Percentiles rank a stretch among this genome's conserved stretches.
Evolutionary conservation across 2,797 vertebrate genomes (phyloP).

Genomic region (Thunnus albacares): DNA sequence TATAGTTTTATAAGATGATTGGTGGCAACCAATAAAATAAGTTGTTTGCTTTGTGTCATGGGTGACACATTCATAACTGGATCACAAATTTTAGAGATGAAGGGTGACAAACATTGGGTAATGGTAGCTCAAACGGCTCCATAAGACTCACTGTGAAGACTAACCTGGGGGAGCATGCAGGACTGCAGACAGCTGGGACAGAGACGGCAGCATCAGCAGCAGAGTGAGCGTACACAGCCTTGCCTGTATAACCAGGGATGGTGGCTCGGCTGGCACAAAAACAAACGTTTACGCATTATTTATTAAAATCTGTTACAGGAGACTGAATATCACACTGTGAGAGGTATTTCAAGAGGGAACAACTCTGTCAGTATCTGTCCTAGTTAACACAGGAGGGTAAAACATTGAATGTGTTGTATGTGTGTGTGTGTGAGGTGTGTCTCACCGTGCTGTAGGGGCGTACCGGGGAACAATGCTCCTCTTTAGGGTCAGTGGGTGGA

Average conservation of each 20-base stretch:
- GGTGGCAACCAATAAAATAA: not conserved
- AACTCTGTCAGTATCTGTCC: not conserved
- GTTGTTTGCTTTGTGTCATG: not conserved
- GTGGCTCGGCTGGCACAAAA: slow-evolving; percentile 80
- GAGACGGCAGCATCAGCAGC: slow-evolving; percentile 79
- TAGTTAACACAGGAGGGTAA: not conserved
- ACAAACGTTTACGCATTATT: slow-evolving; percentile 42
- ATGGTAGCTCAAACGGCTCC: not conserved
- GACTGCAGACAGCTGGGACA: slow-evolving; percentile 69
- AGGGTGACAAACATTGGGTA: not conserved
- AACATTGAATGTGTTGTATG: too few species aligned
- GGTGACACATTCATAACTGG: not conserved
- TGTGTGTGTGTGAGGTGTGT: slow-evolving; percentile 22
- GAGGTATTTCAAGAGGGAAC: slow-evolving; percentile 1
- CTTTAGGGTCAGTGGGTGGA: slow-evolving; percentile 72
- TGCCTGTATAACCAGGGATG: slow-evolving; percentile 88
- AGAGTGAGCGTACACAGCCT: slow-evolving; percentile 82
- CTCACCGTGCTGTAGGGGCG: slow-evolving; percentile 72
- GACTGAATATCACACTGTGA: not conserved
- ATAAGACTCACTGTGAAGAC: slow-evolving; percentile 40
- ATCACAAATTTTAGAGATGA: not conserved
- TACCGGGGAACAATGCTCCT: slow-evolving; percentile 58
- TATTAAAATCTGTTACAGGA: slow-evolving; percentile 7
- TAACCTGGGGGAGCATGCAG: slow-evolving; percentile 81
- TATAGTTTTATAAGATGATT: not conserved